Evolutionary conservation across 2,113 vertebrate genomes (phyloP), one percentile per base, ranked within the genome.

Genomic region (Shinisaurus crocodilurus): DNA sequence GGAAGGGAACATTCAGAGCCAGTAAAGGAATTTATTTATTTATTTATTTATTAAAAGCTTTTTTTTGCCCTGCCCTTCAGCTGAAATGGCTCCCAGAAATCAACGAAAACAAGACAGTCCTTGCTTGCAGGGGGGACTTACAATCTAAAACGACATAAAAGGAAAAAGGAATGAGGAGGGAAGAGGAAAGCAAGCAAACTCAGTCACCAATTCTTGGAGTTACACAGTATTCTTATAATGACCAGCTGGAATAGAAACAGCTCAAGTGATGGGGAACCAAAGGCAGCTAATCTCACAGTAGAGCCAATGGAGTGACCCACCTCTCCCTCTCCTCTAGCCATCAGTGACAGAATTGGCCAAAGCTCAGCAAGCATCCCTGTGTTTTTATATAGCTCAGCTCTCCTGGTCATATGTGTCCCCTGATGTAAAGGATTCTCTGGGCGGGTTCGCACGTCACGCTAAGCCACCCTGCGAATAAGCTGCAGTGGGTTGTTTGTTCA

Each of bases 1-100:
- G 95, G 48, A 83, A 92, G 69, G 91, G 76, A 0, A 37, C 25
- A 4, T 20, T 20, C 32, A 25, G 40, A 83, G 89, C 76, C 16
- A 50, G 54, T 86, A 82, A 63, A 76, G 25, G 65, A 83, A 48
- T n/a, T n/a, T 54, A 34, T 60, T 48, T 48, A 69, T 16, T 48
- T 69, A n/a, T 9, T 77, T 77, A 27, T 45, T 23, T 23, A 37
- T 20, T 15, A 63, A 60, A 60, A 60, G 16, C 60, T 20, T 63
- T 63, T n/a, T n/a, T 23, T 63, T 15, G 3, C 40, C 40, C 37
- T 43, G 29, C 40, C 67, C 27, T 32, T 43, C 63, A 84, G 29
- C 13, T 12, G 25, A 45, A 84, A 84, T 32, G 27, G 29, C 40
- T 67, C 40, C 25, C 16, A 43, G 25, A 82, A 25, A 82, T 40